phyloP scores from a whole-genome alignment of 2,888 invertebrate genomes.

The Zaprionus bogoriensis region DNA sequence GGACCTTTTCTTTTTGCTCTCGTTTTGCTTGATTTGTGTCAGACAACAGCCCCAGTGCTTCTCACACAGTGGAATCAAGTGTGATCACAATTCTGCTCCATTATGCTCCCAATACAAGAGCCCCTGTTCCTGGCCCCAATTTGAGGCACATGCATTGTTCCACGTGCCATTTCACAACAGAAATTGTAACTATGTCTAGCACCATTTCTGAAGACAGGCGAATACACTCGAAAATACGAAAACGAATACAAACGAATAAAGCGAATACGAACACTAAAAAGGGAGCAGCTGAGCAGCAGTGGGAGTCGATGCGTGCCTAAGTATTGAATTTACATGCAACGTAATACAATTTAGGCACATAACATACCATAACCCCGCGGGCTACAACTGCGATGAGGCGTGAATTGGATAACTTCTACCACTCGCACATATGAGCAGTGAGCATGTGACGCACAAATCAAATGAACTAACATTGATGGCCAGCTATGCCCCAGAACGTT shows the following conservation, averaged over 20 bases:
- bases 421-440: slow-evolving; percentile 40
- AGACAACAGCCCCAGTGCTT: slow-evolving; percentile 38
- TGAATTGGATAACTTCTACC: slow-evolving; percentile 78
- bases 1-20: slow-evolving; percentile 34
- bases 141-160: slow-evolving; percentile 54
- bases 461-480: slow-evolving; percentile 44
- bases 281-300: slow-evolving; percentile 10
- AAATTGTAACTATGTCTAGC: slow-evolving; percentile 71
- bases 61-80: background rate
- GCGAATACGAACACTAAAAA: slow-evolving; percentile 10
- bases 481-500: slow-evolving; percentile 9
- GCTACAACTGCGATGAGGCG: slow-evolving; percentile 59
- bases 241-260: slow-evolving; percentile 41
- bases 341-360: slow-evolving; percentile 64
- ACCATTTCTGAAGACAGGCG: slow-evolving; percentile 61
- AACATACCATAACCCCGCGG: slow-evolving; percentile 5
- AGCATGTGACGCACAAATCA: slow-evolving; percentile 48
- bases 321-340: slow-evolving; percentile 74
- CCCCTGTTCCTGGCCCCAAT: too few species aligned
- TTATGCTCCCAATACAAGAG: too few species aligned
- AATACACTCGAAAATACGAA: slow-evolving; percentile 49
- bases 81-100: background rate
- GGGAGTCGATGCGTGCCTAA: slow-evolving; percentile 70
- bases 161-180: slow-evolving; percentile 69
- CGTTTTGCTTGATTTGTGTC: slow-evolving; percentile 69